Conservation (phyloP, 2,113 vertebrate species). For the Myrmophylax atrothorax region DNA sequence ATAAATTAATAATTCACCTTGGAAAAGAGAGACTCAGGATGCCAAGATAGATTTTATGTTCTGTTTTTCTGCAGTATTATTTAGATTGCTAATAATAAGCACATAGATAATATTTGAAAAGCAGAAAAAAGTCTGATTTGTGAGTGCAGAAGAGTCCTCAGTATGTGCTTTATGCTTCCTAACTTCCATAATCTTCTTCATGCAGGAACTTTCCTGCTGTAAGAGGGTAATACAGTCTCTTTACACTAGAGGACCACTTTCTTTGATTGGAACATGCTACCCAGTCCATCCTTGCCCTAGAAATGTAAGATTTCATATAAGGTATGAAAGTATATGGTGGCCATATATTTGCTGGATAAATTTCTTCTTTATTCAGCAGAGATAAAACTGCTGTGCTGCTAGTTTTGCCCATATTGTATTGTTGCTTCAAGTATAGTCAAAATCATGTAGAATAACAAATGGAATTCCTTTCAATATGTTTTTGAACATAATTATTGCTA, state of each 20-base stretch:
- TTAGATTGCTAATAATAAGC: neutral
- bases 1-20: neutral
- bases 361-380: neutral
- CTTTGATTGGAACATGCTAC: neutral
- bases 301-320: neutral
- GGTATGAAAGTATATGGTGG: neutral
- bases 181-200: neutral
- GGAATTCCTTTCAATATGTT: neutral
- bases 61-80: neutral
- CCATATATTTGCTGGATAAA: neutral
- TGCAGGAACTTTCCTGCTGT: neutral
- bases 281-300: neutral
- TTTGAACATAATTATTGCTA: neutral
- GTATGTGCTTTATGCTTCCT: neutral
- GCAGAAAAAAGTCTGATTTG: neutral
- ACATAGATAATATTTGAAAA: neutral
- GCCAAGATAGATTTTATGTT: neutral
- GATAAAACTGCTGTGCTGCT: neutral
- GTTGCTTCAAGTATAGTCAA: neutral
- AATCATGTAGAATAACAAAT: neutral
- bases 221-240: neutral
- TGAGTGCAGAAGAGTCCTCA: neutral
- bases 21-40: neutral
- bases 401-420: neutral
- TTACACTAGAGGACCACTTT: neutral